These are phyloP conservation scores for Mellilla xanthometata DNA, from an alignment of 2,888 invertebrate genomes.

Conservation along the genomic window DNA sequence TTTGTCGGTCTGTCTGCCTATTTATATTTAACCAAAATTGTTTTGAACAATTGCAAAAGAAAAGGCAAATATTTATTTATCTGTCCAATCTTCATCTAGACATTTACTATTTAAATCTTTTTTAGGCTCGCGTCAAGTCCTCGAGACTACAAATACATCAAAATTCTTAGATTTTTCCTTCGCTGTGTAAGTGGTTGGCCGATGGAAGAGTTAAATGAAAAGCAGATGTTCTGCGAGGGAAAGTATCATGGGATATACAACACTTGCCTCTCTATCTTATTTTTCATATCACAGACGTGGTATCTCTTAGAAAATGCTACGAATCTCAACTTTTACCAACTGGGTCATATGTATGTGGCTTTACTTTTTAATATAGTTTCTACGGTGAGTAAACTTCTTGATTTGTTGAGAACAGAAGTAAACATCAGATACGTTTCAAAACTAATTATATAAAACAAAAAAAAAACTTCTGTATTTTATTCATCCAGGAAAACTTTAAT, in stretches of 20 bases:
- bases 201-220: slow-evolving; percentile 31
- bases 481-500: no score
- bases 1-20: no score
- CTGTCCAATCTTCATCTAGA: no score
- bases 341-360: slow-evolving; percentile 33
- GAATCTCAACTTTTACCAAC: slow-evolving; percentile 27
- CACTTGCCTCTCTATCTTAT: slow-evolving; percentile 25
- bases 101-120: background rate
- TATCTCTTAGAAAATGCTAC: slow-evolving; percentile 26
- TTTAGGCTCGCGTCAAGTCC: slow-evolving; percentile 31
- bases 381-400: slow-evolving; percentile 18
- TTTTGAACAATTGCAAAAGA: no score
- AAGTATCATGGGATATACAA: slow-evolving; percentile 21
- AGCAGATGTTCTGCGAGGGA: slow-evolving; percentile 21
- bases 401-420: no score
- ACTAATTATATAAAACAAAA: no score
- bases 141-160: slow-evolving; percentile 33
- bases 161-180: slow-evolving; percentile 25
- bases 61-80: no score
- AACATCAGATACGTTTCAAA: no score
- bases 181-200: slow-evolving; percentile 39
- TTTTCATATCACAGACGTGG: slow-evolving; percentile 21
- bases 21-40: no score
- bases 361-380: slow-evolving; percentile 32
- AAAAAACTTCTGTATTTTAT: no score